phyloP scores from a whole-genome alignment of 2,113 vertebrate species.

The Grammomys surdaster region DNA sequence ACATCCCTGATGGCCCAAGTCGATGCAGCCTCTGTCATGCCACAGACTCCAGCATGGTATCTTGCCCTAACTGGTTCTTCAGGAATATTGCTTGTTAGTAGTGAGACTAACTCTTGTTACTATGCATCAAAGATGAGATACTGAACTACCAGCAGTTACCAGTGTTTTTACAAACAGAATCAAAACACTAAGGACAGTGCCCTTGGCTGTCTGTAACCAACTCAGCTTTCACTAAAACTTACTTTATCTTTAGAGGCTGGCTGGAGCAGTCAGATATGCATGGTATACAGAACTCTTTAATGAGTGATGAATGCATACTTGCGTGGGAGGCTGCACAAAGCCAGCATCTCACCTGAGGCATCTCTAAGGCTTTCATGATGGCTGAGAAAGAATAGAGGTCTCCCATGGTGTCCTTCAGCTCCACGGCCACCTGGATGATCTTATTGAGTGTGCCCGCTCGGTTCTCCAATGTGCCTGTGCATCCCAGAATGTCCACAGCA shows the following conservation, averaged over 20 bases:
- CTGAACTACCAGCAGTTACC: neutral
- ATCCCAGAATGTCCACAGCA: slow-evolving; percentile 97
- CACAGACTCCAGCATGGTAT: neutral
- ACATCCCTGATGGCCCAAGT: neutral
- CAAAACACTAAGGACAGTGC: neutral
- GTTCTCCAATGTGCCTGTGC: slow-evolving; percentile 94
- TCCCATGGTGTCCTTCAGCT: slow-evolving; percentile 95
- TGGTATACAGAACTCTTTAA: neutral
- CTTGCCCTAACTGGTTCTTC: neutral
- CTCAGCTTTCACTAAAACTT: slow-evolving; percentile 14
- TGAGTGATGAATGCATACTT: neutral
- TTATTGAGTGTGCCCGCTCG: slow-evolving; percentile 93
- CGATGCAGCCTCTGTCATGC: neutral
- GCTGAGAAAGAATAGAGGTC: slow-evolving; percentile 97
- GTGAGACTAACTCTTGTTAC: neutral
- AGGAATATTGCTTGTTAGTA: neutral
- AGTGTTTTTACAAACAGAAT: slow-evolving; percentile 2
- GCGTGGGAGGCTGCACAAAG: neutral
- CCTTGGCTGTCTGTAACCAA: neutral
- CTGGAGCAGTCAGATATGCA: neutral
- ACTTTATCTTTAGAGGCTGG: neutral
- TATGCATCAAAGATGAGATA: neutral
- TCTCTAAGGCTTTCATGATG: slow-evolving; percentile 97
- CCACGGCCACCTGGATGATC: slow-evolving; percentile 95
- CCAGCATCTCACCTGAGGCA: slow-evolving; percentile 92